Percentiles rank a stretch among this genome's conserved stretches.
phyloP scores from a whole-genome alignment of 2,888 invertebrate species.

The Ichneumoninae sp. region DNA sequence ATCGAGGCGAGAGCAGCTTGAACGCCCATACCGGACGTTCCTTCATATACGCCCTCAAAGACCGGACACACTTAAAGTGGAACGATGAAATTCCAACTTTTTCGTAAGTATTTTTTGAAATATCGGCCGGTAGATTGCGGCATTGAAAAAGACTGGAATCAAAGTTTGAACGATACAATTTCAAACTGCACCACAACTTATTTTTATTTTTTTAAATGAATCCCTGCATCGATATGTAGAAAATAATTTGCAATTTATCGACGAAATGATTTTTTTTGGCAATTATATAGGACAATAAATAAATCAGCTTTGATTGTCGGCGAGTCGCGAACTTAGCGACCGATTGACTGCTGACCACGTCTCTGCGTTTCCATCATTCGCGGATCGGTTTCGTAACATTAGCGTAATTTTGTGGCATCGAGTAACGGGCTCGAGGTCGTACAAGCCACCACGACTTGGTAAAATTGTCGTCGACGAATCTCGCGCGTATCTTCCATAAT shows the following conservation, averaged over 20 bases:
- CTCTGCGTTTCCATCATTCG: slow-evolving; percentile 21
- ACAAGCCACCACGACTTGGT: slow-evolving; percentile 5
- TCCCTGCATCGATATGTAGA: too few relatives aligned
- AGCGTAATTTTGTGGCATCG: slow-evolving; percentile 58
- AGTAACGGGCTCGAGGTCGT: slow-evolving; percentile 62
- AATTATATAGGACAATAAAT: background rate
- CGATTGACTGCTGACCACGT: background rate
- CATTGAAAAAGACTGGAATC: background rate
- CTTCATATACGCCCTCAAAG: background rate
- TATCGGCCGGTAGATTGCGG: background rate
- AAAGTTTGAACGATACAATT: too few relatives aligned
- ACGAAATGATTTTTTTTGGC: too few relatives aligned
- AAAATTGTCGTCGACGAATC: slow-evolving; percentile 25
- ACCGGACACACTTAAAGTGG: background rate
- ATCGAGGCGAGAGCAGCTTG: background rate
- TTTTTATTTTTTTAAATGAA: too few relatives aligned
- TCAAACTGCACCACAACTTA: too few relatives aligned
- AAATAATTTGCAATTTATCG: too few relatives aligned
- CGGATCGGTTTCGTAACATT: slow-evolving; percentile 57
- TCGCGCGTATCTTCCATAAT: slow-evolving; percentile 5
- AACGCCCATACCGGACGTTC: slow-evolving; percentile 1
- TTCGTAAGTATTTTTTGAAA: background rate
- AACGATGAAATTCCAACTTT: background rate
- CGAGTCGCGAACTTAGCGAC: background rate
- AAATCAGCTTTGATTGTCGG: background rate